Conservation (phyloP, 92 coral and sea anemone genomes). For the Epizoanthus fatuus region DNA sequence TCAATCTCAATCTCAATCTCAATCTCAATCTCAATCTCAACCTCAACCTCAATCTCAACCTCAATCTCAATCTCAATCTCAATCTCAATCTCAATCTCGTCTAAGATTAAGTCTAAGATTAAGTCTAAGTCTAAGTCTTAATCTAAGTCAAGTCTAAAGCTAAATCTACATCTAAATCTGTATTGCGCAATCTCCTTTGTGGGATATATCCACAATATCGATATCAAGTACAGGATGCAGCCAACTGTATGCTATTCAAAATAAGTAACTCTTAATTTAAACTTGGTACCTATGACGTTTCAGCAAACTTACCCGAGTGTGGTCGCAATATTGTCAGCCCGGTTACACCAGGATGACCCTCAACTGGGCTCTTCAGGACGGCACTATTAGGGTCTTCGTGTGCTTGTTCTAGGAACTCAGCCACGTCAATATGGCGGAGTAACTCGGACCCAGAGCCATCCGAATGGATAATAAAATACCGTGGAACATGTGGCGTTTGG, state of each 20-base stretch:
- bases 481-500: slow-evolving; percentile 57
- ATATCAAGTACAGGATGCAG: too few relatives aligned
- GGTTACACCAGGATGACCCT: slow-evolving; percentile 88
- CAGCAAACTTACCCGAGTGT: slow-evolving; percentile 76
- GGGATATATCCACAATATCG: too few relatives aligned
- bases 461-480: slow-evolving; percentile 87
- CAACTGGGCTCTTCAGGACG: slow-evolving; percentile 90
- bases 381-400: slow-evolving; percentile 89
- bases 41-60: too few relatives aligned
- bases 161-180: too few relatives aligned
- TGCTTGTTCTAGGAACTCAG: slow-evolving; percentile 83
- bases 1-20: too few relatives aligned
- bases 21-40: too few relatives aligned
- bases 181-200: too few relatives aligned
- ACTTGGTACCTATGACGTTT: background rate
- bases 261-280: background rate
- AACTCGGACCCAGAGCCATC: slow-evolving; percentile 98
- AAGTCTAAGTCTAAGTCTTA: too few relatives aligned
- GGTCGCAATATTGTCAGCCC: slow-evolving; percentile 94
- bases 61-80: too few relatives aligned
- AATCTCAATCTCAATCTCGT: too few relatives aligned
- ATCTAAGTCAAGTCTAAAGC: too few relatives aligned
- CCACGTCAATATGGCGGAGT: slow-evolving; percentile 83
- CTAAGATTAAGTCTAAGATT: too few relatives aligned
- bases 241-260: background rate